Conservation (phyloP, 1,140 invertebrate species). For the Anadara kagoshimensis region DNA sequence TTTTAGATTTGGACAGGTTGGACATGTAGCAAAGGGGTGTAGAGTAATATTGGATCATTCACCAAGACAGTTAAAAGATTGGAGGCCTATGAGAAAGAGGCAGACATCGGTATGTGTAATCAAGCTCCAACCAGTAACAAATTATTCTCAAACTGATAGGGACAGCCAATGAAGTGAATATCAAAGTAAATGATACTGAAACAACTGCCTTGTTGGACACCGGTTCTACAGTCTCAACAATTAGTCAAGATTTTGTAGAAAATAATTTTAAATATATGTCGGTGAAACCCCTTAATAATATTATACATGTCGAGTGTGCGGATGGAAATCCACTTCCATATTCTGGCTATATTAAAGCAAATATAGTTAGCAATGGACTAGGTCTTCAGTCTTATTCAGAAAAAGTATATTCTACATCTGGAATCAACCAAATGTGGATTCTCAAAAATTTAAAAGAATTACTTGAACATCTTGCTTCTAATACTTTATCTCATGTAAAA, state of each 20-base stretch:
- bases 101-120: background rate
- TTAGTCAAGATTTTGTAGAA: slow-evolving; percentile 12
- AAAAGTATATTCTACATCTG: too few species aligned
- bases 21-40: slow-evolving; percentile 25
- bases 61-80: slow-evolving; percentile 10
- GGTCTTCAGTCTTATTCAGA: too few species aligned
- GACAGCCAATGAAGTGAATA: background rate
- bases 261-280: background rate
- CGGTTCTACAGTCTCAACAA: slow-evolving; percentile 22
- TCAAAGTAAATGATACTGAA: background rate
- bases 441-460: too few species aligned
- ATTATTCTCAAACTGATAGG: slow-evolving; percentile 12
- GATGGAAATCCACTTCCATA: slow-evolving; percentile 13
- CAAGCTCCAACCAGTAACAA: too few species aligned
- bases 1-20: slow-evolving; percentile 26
- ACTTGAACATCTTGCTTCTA: too few species aligned
- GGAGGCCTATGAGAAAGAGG: slow-evolving; percentile 13
- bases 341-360: slow-evolving; percentile 12
- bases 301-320: slow-evolving; percentile 24
- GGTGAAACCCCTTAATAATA: background rate
- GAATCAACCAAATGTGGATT: too few species aligned
- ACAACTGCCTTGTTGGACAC: slow-evolving; percentile 11
- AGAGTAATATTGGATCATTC: background rate
- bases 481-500: too few species aligned
- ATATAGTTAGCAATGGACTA: background rate